A percentile compares a stretch with the other conserved stretches of the same genome.
phyloP scores from a whole-genome alignment of 2,113 vertebrate species.

The Emydocephalus ijimae region DNA sequence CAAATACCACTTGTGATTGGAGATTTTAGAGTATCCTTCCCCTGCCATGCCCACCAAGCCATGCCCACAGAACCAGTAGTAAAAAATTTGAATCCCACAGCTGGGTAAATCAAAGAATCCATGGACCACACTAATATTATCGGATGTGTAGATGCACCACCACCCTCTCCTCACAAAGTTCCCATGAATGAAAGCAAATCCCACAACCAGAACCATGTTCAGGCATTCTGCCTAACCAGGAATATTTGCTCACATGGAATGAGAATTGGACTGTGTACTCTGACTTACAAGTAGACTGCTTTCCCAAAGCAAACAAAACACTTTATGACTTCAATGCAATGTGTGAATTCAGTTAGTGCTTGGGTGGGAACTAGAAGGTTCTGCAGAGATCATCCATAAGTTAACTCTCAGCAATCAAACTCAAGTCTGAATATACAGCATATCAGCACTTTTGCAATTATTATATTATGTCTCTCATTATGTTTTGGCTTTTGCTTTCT shows the following conservation, averaged over 20 bases:
- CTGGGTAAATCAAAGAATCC: not conserved
- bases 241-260: not conserved
- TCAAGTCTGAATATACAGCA: not conserved
- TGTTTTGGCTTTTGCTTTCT: not conserved
- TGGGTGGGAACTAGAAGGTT: not conserved
- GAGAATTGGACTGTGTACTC: not conserved
- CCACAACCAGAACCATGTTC: not conserved
- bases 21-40: too few species aligned
- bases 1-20: too few species aligned
- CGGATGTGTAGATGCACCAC: not conserved
- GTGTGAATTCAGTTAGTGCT: not conserved
- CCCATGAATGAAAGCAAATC: not conserved
- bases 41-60: too few species aligned
- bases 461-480: not conserved
- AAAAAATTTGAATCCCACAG: too few species aligned
- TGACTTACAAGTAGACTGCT: not conserved
- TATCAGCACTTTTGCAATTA: not conserved
- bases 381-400: not conserved
- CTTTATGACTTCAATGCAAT: not conserved
- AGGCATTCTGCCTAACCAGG: not conserved
- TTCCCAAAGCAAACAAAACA: not conserved
- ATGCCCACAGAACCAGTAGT: too few species aligned
- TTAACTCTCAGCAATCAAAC: not conserved
- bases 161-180: not conserved
- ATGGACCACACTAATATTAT: not conserved